A percentile compares a stretch with the other conserved stretches of the same genome.
These are phyloP conservation scores for Marmota monax DNA, from an alignment of 2,113 vertebrate genomes.

Conservation along the genomic window DNA sequence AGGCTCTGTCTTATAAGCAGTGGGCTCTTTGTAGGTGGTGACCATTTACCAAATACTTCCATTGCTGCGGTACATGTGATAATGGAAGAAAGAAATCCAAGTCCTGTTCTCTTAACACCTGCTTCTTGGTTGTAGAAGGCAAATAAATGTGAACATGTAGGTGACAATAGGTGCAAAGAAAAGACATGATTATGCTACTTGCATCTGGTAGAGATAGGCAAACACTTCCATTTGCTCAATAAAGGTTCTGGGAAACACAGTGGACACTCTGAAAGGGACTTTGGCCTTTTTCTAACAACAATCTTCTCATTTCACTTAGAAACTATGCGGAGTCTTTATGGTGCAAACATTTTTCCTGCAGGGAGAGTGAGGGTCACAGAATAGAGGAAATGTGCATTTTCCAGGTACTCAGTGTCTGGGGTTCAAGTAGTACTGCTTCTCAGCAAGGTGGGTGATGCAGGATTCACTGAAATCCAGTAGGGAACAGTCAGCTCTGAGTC, in stretches of 20 bases:
- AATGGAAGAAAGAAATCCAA: too few relatives aligned
- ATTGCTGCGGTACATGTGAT: too few relatives aligned
- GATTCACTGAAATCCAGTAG: too few relatives aligned
- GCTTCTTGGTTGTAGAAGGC: neutral
- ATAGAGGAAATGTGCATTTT: too few relatives aligned
- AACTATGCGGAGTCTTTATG: neutral
- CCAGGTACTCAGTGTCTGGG: too few relatives aligned
- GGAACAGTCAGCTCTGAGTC: too few relatives aligned
- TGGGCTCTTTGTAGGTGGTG: neutral
- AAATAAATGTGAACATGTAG: neutral
- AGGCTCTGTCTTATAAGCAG: neutral
- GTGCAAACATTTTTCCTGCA: neutral
- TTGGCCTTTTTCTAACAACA: neutral
- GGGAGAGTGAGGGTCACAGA: too few relatives aligned
- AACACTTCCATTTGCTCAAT: neutral
- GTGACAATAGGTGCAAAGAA: neutral
- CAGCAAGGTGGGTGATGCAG: too few relatives aligned
- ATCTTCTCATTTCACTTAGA: neutral
- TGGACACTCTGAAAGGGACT: neutral
- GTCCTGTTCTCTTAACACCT: too few relatives aligned
- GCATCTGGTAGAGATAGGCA: accelerated
- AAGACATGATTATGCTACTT: accelerated
- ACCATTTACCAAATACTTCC: neutral
- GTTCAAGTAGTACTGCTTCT: too few relatives aligned
- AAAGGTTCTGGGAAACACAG: neutral